Conservation (phyloP, 2,113 vertebrate genomes). For the Anhinga rufa region DNA sequence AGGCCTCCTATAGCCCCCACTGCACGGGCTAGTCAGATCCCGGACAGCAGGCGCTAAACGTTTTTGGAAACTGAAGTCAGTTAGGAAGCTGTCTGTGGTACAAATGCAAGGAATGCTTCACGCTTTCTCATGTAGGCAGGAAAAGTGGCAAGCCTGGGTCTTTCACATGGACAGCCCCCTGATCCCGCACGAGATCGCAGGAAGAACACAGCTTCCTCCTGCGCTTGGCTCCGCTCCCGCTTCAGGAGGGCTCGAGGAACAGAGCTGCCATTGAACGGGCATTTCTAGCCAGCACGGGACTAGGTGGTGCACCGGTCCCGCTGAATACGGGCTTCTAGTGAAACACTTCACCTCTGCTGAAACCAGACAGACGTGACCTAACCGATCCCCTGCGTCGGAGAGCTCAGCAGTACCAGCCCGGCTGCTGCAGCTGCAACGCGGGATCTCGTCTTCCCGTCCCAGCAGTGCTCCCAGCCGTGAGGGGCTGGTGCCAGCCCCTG, state of each 20-base stretch:
- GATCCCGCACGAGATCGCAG: not conserved
- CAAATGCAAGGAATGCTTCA: not conserved
- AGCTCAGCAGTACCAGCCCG: not conserved
- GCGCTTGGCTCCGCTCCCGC: not conserved
- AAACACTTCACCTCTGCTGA: not conserved
- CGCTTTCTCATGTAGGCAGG: not conserved
- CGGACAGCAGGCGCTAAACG: not conserved
- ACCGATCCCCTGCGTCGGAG: not conserved
- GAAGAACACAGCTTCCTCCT: not conserved
- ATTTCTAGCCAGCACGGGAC: too few species aligned
- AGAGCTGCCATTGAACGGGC: not conserved
- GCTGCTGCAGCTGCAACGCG: too few species aligned
- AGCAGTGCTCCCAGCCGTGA: not conserved
- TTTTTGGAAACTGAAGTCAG: not conserved
- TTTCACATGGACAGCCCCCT: not conserved
- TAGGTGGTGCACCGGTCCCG: rapidly evolving
- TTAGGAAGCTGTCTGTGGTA: not conserved
- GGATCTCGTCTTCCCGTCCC: not conserved
- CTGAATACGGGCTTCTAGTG: not conserved
- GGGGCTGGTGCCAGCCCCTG: not conserved
- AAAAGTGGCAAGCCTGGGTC: not conserved
- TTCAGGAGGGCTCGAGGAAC: not conserved
- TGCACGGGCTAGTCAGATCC: not conserved
- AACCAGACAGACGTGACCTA: not conserved
- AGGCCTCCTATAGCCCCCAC: too few species aligned